phyloP scores from a whole-genome alignment of 2,888 invertebrate species.

The Plutella xylostella region DNA sequence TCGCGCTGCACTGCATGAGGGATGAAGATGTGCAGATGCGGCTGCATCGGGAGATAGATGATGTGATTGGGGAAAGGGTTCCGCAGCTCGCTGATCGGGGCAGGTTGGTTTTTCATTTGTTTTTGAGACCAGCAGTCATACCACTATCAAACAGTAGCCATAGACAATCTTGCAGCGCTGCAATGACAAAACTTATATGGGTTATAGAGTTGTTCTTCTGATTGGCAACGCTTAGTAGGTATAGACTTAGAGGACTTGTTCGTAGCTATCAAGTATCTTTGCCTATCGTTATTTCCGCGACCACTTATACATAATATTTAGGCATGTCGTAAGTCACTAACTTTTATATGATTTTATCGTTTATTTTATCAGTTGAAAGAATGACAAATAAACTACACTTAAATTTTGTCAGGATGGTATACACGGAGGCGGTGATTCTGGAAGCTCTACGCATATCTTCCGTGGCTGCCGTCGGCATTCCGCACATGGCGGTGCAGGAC shows the following conservation, averaged over 20 bases:
- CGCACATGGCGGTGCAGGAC: constrained; percentile 80
- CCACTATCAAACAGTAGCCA: too few relatives aligned
- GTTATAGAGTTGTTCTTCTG: too few relatives aligned
- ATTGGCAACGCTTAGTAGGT: too few relatives aligned
- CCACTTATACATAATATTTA: too few relatives aligned
- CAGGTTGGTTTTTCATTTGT: too few relatives aligned
- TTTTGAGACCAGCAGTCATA: too few relatives aligned
- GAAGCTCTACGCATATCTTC: constrained; percentile 83
- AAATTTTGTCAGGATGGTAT: constrained; percentile 76
- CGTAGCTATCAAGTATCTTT: too few relatives aligned
- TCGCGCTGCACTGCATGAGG: constrained; percentile 68
- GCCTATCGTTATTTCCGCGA: too few relatives aligned
- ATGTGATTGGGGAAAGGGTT: constrained; percentile 65
- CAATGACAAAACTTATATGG: too few relatives aligned
- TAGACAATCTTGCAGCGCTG: background rate
- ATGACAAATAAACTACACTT: too few relatives aligned
- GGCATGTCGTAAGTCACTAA: background rate
- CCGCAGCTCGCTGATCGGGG: constrained; percentile 68
- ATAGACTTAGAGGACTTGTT: too few relatives aligned
- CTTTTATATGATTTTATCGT: background rate
- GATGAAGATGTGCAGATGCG: constrained; percentile 67
- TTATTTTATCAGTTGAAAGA: too few relatives aligned
- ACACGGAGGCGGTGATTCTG: constrained; percentile 80
- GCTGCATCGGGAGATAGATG: constrained; percentile 72
- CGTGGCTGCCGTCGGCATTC: constrained; percentile 81